phyloP scores from a whole-genome alignment of 2,888 invertebrate species.

The Creontiades dilutus region DNA sequence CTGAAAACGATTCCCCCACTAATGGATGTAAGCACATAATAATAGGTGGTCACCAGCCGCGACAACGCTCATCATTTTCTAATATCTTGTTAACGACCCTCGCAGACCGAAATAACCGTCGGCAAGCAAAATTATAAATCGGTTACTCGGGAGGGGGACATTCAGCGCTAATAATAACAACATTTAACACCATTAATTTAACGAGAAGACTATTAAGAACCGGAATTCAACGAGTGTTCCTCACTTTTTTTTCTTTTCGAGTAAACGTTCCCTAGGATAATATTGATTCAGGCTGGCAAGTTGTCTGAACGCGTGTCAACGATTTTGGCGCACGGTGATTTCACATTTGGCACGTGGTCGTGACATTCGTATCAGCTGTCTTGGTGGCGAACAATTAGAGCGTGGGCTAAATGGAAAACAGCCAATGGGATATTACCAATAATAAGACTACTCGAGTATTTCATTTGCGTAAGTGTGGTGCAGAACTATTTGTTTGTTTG shows the following conservation, averaged over 20 bases:
- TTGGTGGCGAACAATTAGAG: background rate
- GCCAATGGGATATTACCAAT: too few relatives aligned
- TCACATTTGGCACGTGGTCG: conserved; percentile 2
- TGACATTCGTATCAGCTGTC: background rate
- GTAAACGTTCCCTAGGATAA: background rate
- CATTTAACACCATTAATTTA: conserved; percentile 1
- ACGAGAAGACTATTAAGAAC: background rate
- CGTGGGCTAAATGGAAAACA: background rate
- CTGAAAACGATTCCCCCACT: too few relatives aligned
- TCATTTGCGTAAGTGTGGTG: too few relatives aligned
- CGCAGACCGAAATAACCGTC: too few relatives aligned
- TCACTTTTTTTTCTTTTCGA: too few relatives aligned
- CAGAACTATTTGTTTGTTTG: too few relatives aligned
- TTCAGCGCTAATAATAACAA: conserved; percentile 5
- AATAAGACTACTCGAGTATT: too few relatives aligned
- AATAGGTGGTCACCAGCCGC: too few relatives aligned
- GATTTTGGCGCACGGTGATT: background rate
- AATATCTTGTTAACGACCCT: too few relatives aligned
- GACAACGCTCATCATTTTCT: too few relatives aligned
- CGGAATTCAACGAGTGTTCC: background rate
- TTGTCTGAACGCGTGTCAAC: conserved; percentile 1
- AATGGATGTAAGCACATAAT: too few relatives aligned
- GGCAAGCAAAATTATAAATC: too few relatives aligned
- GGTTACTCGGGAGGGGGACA: background rate
- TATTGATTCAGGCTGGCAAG: conserved; percentile 2